These are phyloP conservation scores for Allenopithecus nigroviridis DNA, from an alignment of 2,797 vertebrate genomes.

Conservation along the genomic window DNA sequence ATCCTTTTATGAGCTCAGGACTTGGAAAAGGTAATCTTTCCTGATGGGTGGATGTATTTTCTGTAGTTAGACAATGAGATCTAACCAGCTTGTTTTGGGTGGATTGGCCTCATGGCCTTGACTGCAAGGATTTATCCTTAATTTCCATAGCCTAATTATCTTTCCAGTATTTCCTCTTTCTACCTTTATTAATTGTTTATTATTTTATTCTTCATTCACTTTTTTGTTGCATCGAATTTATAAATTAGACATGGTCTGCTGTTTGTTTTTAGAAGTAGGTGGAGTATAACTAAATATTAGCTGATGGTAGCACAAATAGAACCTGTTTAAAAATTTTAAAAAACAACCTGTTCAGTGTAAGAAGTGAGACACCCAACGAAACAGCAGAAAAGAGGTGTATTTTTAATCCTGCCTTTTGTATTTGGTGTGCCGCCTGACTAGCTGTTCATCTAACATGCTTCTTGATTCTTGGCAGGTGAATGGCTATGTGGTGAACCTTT, in stretches of 20 bases:
- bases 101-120: not conserved
- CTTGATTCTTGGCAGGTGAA: constrained; percentile 86
- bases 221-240: not conserved
- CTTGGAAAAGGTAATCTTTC: not conserved
- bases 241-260: not conserved
- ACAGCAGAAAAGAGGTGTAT: not conserved
- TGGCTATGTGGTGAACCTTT: constrained; percentile 91
- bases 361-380: not conserved
- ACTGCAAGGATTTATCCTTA: not conserved
- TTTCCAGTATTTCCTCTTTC: not conserved
- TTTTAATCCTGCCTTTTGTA: not conserved
- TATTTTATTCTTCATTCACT: not conserved
- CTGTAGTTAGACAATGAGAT: not conserved
- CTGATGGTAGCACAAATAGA: not conserved
- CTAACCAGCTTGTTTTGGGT: not conserved
- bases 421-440: not conserved
- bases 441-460: not conserved
- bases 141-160: not conserved
- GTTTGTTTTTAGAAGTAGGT: not conserved
- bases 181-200: not conserved
- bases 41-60: not conserved
- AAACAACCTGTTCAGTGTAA: not conserved
- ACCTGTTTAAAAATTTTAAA: not conserved
- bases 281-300: not conserved
- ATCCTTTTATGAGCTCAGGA: not conserved